These are phyloP conservation scores for Cebidichthys violaceus DNA, from an alignment of 2,113 vertebrate genomes.

Conservation along the genomic window DNA sequence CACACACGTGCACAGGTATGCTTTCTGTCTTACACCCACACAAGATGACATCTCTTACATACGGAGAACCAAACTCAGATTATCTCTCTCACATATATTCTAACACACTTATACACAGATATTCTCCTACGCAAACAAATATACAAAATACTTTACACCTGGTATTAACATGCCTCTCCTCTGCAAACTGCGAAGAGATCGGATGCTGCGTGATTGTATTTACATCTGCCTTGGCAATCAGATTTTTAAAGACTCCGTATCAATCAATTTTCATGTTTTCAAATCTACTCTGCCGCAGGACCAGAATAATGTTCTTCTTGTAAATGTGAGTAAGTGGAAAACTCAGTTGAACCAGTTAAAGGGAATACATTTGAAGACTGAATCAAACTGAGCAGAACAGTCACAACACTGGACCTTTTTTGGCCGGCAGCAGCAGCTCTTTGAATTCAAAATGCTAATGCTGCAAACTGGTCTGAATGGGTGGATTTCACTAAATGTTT, in stretches of 20 bases:
- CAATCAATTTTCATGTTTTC: constrained; percentile 52
- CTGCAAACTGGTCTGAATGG: constrained; percentile 8
- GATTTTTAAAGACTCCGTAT: constrained; percentile 32
- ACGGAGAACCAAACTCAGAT: constrained; percentile 14
- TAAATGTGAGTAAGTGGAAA: constrained; percentile 35
- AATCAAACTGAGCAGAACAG: constrained; percentile 24
- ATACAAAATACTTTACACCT: constrained; percentile 41
- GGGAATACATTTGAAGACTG: constrained; percentile 16
- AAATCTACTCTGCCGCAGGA: neutral
- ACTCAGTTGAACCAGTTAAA: constrained; percentile 33
- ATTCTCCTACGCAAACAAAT: constrained; percentile 36
- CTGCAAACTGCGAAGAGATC: constrained; percentile 28
- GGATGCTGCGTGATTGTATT: constrained; percentile 46
- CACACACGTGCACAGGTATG: constrained; percentile 29
- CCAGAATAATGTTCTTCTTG: constrained; percentile 25
- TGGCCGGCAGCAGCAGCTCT: constrained; percentile 14
- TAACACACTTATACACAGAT: constrained; percentile 24
- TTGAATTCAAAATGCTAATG: constrained; percentile 33
- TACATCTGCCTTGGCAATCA: constrained; percentile 31
- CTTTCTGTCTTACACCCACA: constrained; percentile 41
- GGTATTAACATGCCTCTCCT: constrained; percentile 17
- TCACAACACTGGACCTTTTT: constrained; percentile 1
- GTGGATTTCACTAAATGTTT: constrained; percentile 28
- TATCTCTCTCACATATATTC: constrained; percentile 32
- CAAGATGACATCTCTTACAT: constrained; percentile 29